Percentiles rank a stretch among this genome's conserved stretches.
Evolutionary conservation across 2,888 invertebrate genomes (phyloP).

Genomic region (Caenorhabditis uteleia): DNA sequence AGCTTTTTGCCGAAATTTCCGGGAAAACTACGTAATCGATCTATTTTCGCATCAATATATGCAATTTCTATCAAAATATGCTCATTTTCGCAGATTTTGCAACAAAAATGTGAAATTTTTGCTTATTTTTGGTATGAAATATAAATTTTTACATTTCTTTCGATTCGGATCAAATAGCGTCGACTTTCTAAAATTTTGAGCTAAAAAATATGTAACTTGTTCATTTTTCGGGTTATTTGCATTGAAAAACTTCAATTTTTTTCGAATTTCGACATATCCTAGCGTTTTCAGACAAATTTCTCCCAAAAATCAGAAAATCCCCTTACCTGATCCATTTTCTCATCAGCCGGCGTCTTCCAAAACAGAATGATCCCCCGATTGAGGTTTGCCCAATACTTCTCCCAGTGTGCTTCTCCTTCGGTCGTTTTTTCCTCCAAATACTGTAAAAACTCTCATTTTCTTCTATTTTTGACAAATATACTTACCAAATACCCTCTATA

Average conservation of each 20-base stretch:
- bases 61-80: too few species aligned
- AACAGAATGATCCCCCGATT: constrained; percentile 53
- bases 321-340: constrained; percentile 42
- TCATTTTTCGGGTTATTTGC: neutral
- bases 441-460: constrained; percentile 16
- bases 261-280: neutral
- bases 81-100: too few species aligned
- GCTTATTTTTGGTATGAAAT: too few species aligned
- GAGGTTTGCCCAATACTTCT: constrained; percentile 57
- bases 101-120: too few species aligned
- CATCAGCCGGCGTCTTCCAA: constrained; percentile 56
- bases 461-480: constrained; percentile 1
- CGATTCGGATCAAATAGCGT: too few species aligned
- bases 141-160: too few species aligned
- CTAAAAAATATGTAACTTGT: too few species aligned
- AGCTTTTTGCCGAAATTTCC: too few species aligned
- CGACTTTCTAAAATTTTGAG: too few species aligned
- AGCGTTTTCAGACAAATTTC: neutral
- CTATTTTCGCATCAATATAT: too few species aligned
- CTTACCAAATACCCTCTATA: constrained; percentile 49
- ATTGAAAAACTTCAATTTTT: too few species aligned
- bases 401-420: constrained; percentile 45
- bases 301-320: neutral
- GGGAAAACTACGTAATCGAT: too few species aligned
- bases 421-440: constrained; percentile 42